phyloP scores from a whole-genome alignment of 2,113 vertebrate genomes.

The Galbula dea region DNA sequence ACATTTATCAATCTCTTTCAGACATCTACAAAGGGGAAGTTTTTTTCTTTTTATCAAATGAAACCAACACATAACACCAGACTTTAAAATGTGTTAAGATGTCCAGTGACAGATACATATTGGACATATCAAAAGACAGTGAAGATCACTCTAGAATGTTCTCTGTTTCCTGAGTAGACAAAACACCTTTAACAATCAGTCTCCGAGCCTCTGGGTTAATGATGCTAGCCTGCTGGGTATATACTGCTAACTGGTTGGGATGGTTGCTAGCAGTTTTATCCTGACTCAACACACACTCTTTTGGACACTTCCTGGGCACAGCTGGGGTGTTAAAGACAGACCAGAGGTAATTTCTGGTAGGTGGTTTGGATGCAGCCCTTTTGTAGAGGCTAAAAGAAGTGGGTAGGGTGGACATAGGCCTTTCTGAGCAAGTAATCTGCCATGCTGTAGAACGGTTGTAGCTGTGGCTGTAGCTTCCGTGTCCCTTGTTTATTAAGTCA shows the following conservation, averaged over 20 bases:
- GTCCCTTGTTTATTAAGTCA: neutral
- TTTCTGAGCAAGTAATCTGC: neutral
- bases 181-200: neutral
- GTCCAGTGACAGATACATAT: neutral
- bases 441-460: neutral
- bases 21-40: neutral
- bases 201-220: neutral
- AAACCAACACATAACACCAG: neutral
- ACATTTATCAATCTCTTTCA: neutral
- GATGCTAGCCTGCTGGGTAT: neutral
- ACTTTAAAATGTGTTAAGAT: neutral
- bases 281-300: neutral
- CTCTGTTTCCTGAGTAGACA: neutral
- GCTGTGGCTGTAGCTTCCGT: neutral
- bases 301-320: neutral
- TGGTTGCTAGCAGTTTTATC: neutral
- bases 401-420: neutral
- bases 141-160: neutral
- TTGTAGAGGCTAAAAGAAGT: neutral
- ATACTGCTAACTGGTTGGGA: neutral
- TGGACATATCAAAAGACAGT: neutral
- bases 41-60: neutral
- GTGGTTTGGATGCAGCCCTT: neutral
- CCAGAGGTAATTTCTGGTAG: accelerated
- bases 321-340: neutral